Evolutionary conservation across 1,140 invertebrate genomes (phyloP).

Genomic region (Diabrotica virgifera): DNA sequence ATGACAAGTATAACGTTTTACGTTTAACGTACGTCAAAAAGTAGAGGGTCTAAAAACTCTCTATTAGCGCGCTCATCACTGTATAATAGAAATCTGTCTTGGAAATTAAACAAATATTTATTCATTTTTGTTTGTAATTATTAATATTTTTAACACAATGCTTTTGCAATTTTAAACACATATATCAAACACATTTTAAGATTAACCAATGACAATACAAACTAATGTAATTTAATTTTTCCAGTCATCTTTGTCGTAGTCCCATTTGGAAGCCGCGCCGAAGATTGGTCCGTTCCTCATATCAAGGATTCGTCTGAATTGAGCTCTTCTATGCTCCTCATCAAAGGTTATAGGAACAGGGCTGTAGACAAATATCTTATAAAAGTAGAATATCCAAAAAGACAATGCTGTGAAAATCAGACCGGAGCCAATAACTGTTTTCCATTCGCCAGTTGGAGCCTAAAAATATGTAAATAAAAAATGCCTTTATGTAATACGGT

Average conservation of each 20-base stretch:
- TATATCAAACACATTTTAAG: too few relatives aligned
- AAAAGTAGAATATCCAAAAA: slow-evolving; percentile 24
- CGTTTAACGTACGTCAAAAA: too few relatives aligned
- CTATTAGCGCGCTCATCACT: too few relatives aligned
- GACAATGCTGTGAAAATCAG: slow-evolving; percentile 13
- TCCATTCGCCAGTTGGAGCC: slow-evolving; percentile 83
- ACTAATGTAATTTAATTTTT: slow-evolving; percentile 45
- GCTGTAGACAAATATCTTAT: slow-evolving; percentile 12
- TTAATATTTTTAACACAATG: too few relatives aligned
- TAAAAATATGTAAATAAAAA: background rate
- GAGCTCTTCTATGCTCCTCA: slow-evolving; percentile 68
- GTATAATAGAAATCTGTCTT: too few relatives aligned
- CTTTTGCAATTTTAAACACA: too few relatives aligned
- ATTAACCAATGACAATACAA: too few relatives aligned
- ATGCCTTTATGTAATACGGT: too few relatives aligned
- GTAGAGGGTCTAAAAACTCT: too few relatives aligned
- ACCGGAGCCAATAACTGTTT: slow-evolving; percentile 60
- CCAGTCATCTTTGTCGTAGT: slow-evolving; percentile 66
- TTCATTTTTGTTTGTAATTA: too few relatives aligned
- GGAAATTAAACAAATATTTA: too few relatives aligned
- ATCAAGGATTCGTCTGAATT: slow-evolving; percentile 74
- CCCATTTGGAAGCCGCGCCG: slow-evolving; percentile 66
- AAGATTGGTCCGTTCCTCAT: slow-evolving; percentile 72
- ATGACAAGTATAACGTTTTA: too few relatives aligned
- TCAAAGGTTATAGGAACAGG: slow-evolving; percentile 63